These are phyloP conservation scores for Oscheius onirici DNA, from an alignment of 2,888 invertebrate genomes.

Conservation along the genomic window DNA sequence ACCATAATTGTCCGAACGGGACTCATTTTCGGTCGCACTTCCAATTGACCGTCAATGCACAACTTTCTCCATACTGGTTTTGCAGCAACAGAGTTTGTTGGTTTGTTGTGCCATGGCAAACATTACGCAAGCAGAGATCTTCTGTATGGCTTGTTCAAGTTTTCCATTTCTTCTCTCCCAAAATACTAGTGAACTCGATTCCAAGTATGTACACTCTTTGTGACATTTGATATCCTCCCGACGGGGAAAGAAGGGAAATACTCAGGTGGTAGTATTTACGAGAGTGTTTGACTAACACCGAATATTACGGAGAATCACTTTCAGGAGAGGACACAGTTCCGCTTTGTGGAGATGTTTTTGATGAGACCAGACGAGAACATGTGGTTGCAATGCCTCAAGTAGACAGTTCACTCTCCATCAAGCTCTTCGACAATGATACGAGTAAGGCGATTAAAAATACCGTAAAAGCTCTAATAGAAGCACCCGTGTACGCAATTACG, in stretches of 20 bases:
- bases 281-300: constrained; percentile 20
- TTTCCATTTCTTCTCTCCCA: neutral
- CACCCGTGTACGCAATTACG: no score
- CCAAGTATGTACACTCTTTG: neutral
- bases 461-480: no score
- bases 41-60: constrained; percentile 23
- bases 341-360: constrained; percentile 12
- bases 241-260: neutral
- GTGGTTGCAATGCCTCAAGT: constrained; percentile 21
- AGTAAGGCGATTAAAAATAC: no score
- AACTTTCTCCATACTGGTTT: constrained; percentile 17
- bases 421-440: constrained; percentile 23
- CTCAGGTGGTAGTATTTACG: neutral
- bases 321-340: constrained; percentile 16
- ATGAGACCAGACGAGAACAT: constrained; percentile 17
- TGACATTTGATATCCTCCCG: neutral
- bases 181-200: neutral
- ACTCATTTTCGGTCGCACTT: constrained; percentile 30
- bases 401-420: constrained; percentile 1
- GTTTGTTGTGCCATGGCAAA: neutral
- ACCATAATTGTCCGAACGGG: constrained; percentile 12
- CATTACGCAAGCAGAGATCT: neutral
- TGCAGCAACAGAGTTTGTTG: neutral
- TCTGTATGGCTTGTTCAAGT: neutral
- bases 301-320: neutral